Evolutionary conservation across 2,113 vertebrate genomes (phyloP).

Genomic region (mouse (Mus musculus)): GRCm39 chr12:12098001-12098500

Average conservation of each 20-base stretch:
- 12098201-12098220: background rate
- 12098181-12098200: too few species aligned
- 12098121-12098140: too few species aligned
- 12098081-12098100: background rate
- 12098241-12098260: background rate
- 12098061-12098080: background rate
- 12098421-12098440: background rate
- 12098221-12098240: background rate
- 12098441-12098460: background rate
- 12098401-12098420: background rate
- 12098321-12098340: background rate
- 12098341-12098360: background rate
- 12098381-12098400: background rate
- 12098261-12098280: background rate
- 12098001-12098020: background rate
- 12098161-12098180: too few species aligned
- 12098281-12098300: background rate
- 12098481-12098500: background rate
- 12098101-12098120: too few species aligned
- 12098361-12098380: background rate
- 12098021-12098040: background rate
- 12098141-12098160: too few species aligned
- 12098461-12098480: background rate
- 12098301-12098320: background rate
- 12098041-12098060: background rate